Percentiles rank a stretch among this genome's conserved stretches.
Evolutionary conservation across 2,888 invertebrate species (phyloP).

Genomic region (Brenthis daphne): DNA sequence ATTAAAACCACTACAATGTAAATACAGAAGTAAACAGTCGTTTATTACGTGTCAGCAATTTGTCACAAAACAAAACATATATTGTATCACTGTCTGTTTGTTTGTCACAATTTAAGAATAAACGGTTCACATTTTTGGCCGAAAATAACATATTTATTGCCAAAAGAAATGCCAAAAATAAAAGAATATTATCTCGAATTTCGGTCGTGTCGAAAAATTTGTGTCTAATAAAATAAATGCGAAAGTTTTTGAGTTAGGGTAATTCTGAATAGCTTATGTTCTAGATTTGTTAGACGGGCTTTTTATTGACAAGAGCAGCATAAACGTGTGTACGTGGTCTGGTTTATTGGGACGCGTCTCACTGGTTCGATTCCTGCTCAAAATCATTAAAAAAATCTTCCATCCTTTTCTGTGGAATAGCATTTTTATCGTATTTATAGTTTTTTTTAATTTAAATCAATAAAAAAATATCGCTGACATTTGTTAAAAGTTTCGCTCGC

Average conservation of each 20-base stretch:
- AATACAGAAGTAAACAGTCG: neutral
- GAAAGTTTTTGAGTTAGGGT: neutral
- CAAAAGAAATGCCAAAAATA: constrained; percentile 14
- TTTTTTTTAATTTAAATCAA: too few relatives aligned
- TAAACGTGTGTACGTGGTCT: too few relatives aligned
- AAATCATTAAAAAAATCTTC: too few relatives aligned
- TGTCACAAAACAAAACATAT: neutral
- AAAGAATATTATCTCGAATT: neutral
- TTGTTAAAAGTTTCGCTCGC: too few relatives aligned
- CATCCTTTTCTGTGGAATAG: too few relatives aligned
- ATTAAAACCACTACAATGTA: neutral
- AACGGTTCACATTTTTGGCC: constrained; percentile 27
- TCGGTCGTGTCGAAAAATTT: neutral
- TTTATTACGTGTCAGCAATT: constrained; percentile 13
- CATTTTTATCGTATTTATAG: too few relatives aligned
- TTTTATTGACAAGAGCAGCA: too few relatives aligned
- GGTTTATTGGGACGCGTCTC: too few relatives aligned
- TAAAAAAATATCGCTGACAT: too few relatives aligned
- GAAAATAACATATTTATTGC: constrained; percentile 9
- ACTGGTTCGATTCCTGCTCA: too few relatives aligned
- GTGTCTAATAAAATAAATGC: neutral
- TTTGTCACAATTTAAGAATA: constrained; percentile 9
- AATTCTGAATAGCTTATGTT: neutral
- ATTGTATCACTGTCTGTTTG: constrained; percentile 4
- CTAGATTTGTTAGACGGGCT: too few relatives aligned